Evolutionary conservation across 1,140 invertebrate genomes (phyloP).

Genomic region (Cyrtorhinus lividipennis): DNA sequence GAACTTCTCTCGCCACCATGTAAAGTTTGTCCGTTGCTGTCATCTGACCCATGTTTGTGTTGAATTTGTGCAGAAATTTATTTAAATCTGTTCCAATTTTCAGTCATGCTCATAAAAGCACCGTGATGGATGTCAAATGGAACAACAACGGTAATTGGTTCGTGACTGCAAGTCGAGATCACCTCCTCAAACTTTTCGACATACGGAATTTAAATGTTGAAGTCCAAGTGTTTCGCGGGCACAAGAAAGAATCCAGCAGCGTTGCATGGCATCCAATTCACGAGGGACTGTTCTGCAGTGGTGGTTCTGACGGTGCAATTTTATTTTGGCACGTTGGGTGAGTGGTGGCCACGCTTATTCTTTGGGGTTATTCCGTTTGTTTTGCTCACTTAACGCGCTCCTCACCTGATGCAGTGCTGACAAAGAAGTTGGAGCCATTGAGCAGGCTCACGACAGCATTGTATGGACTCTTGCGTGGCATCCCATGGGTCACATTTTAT

Average conservation of each 20-base stretch:
- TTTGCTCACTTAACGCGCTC: too few relatives aligned
- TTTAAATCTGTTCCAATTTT: constrained; percentile 22
- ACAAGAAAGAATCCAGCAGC: constrained; percentile 96
- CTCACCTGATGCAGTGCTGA: constrained; percentile 57
- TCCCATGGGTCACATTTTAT: constrained; percentile 94
- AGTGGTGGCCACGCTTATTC: constrained; percentile 24
- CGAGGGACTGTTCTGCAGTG: constrained; percentile 89
- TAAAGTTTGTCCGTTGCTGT: too few relatives aligned
- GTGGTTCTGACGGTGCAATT: constrained; percentile 93
- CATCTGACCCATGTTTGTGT: too few relatives aligned
- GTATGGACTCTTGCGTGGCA: constrained; percentile 99
- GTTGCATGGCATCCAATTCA: constrained; percentile 97
- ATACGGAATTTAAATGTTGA: constrained; percentile 87
- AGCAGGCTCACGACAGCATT: constrained; percentile 96
- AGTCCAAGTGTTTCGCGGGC: constrained; percentile 90
- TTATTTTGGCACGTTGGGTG: constrained; percentile 98
- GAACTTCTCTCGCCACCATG: constrained; percentile 70
- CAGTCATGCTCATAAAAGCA: constrained; percentile 96
- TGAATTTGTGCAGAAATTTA: too few relatives aligned
- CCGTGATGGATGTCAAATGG: constrained; percentile 98
- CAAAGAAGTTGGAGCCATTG: constrained; percentile 95
- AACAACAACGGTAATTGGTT: constrained; percentile 99
- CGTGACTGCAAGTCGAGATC: constrained; percentile 94
- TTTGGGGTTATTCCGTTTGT: neutral
- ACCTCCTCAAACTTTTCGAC: constrained; percentile 96